phyloP scores from a whole-genome alignment of 2,888 invertebrate species.

The Gnatocerus cornutus region DNA sequence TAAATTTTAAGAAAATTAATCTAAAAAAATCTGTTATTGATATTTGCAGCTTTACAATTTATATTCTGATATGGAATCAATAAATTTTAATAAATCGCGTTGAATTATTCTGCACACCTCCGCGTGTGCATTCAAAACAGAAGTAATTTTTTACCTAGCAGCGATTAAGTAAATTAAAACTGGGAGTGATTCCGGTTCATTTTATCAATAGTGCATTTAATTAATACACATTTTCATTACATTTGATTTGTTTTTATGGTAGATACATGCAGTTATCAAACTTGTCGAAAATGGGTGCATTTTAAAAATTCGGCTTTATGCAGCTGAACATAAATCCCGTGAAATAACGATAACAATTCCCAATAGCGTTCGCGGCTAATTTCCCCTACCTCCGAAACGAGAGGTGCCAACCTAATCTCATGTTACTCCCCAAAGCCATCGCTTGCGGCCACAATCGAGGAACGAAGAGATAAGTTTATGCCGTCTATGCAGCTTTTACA shows the following conservation, averaged over 20 bases:
- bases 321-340: too few relatives aligned
- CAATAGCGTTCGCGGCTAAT: slow-evolving; percentile 2
- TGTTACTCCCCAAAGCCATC: slow-evolving; percentile 5
- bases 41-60: too few relatives aligned
- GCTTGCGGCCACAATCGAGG: slow-evolving; percentile 19
- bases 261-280: not conserved
- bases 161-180: slow-evolving; percentile 1
- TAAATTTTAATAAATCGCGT: too few relatives aligned
- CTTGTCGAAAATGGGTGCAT: too few relatives aligned
- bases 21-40: too few relatives aligned
- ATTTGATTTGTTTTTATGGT: not conserved
- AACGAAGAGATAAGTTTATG: slow-evolving; percentile 23
- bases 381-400: not conserved
- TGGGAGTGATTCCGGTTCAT: not conserved
- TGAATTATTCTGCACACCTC: too few relatives aligned
- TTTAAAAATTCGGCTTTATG: too few relatives aligned
- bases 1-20: too few relatives aligned
- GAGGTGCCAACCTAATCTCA: slow-evolving; percentile 20
- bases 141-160: too few relatives aligned
- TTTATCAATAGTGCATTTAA: not conserved
- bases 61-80: too few relatives aligned
- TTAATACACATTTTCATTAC: not conserved
- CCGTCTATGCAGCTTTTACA: slow-evolving; percentile 26
- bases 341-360: slow-evolving; percentile 3
- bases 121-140: too few relatives aligned